Evolutionary conservation across 2,888 invertebrate genomes (phyloP), one percentile per base, ranked within the genome.

Genomic region (Sipha maydis): DNA sequence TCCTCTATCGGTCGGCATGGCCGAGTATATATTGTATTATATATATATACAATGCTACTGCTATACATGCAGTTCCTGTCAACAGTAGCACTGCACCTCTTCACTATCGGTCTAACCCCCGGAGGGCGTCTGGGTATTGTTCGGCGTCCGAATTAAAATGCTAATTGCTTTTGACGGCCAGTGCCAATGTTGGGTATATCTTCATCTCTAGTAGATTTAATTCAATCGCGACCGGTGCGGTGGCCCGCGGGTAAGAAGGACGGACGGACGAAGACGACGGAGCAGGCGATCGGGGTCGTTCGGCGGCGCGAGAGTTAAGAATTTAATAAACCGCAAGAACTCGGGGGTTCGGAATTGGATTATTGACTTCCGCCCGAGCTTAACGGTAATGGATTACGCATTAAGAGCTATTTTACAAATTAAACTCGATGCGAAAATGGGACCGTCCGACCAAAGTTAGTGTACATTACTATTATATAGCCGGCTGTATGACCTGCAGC

Each of bases 91-190:
- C 61, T 2, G 61, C 19, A 21, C 19, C 61, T n/a, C 28, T n/a
- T 8, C 38, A 56, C 73, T 77, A n/a, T 48, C 41, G 28, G 21
- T 85, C 67, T 85, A 77, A 85, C 85, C 67, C 48, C 71, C 54
- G 69, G 54, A 54, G 79, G 85, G 85, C 54, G 79, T 77, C 79
- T 48, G 76, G 80, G 61, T n/a, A 82, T 88, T 88, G 88, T 88
- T 88, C 88, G 34, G 31, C 19, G 86, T 73, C 80, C 73, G 31
- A 80, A 86, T 86, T 86, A 86, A 86, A 88, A 88, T 88, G 88
- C 88, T 88, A 88, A 88, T 88, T 88, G 88, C 61, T 88, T 82
- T 88, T 75, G 88, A 88, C 88, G 88, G 88, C 67, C 80, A 67
- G 80, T 61, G 88, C 88, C 88, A 88, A 79, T 80, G 79, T 78